A percentile compares a stretch with the other conserved stretches of the same genome.
Conservation (phyloP, 2,888 invertebrate genomes). For the Ophion costatus region DNA sequence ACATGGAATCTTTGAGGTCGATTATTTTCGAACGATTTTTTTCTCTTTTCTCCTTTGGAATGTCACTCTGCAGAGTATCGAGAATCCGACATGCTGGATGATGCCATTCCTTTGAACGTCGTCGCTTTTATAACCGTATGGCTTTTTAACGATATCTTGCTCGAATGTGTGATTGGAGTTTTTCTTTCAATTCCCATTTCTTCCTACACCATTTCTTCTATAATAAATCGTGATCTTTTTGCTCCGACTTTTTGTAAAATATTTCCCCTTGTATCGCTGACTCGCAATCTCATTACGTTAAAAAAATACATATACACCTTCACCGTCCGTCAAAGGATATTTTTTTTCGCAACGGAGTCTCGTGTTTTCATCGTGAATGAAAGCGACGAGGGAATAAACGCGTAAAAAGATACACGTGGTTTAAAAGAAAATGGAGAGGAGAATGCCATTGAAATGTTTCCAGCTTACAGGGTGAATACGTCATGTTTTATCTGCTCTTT, state of each 20-base stretch:
- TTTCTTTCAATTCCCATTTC: background rate
- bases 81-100: no score
- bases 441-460: conserved; percentile 4
- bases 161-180: background rate
- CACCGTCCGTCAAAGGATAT: background rate
- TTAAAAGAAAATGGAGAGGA: background rate
- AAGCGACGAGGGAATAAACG: background rate
- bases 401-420: background rate
- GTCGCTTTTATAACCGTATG: no score
- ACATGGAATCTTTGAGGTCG: no score
- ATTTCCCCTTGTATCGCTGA: background rate
- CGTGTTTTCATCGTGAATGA: conserved; percentile 2
- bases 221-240: background rate
- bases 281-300: background rate
- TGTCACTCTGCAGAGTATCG: no score
- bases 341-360: background rate
- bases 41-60: no score
- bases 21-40: no score
- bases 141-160: background rate
- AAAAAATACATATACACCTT: background rate
- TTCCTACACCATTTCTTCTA: background rate
- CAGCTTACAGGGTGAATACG: background rate
- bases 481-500: no score
- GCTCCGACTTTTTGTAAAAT: no score
- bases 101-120: no score